Conservation (phyloP, 2,888 invertebrate genomes). For the Tenodera sinensis region DNA sequence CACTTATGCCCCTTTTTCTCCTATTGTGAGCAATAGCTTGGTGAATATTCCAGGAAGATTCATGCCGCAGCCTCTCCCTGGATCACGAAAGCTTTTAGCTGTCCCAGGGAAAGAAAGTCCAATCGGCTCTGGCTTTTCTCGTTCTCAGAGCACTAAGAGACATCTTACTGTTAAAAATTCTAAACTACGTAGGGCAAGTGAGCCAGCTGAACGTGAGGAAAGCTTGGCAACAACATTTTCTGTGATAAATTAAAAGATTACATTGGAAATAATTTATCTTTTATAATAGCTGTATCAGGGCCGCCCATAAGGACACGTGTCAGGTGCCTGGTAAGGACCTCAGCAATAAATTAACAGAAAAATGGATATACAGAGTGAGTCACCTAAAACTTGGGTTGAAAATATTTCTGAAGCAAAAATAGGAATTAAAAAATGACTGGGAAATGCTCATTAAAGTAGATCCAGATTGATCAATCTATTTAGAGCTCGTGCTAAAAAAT, state of each 20-base stretch:
- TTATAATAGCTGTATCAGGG: background rate
- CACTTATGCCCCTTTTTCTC: conserved; percentile 16
- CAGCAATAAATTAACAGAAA: too few species aligned
- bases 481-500: too few species aligned
- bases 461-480: too few species aligned
- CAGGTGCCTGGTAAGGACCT: too few species aligned
- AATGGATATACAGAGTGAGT: too few species aligned
- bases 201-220: conserved; percentile 2
- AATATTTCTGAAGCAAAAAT: too few species aligned
- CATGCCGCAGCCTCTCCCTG: conserved; percentile 15
- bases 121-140: background rate
- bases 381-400: too few species aligned
- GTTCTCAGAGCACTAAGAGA: conserved; percentile 1
- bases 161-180: background rate
- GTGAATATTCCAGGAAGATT: conserved; percentile 25
- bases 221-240: background rate
- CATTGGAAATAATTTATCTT: background rate
- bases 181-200: conserved; percentile 20
- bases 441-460: too few species aligned
- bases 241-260: background rate
- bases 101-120: conserved; percentile 13
- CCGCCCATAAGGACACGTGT: too few species aligned
- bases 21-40: conserved; percentile 12
- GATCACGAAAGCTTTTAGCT: conserved; percentile 7
- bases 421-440: too few species aligned